Conservation (phyloP, 1,140 invertebrate species). For the Zeugodacus cucurbitae region DNA sequence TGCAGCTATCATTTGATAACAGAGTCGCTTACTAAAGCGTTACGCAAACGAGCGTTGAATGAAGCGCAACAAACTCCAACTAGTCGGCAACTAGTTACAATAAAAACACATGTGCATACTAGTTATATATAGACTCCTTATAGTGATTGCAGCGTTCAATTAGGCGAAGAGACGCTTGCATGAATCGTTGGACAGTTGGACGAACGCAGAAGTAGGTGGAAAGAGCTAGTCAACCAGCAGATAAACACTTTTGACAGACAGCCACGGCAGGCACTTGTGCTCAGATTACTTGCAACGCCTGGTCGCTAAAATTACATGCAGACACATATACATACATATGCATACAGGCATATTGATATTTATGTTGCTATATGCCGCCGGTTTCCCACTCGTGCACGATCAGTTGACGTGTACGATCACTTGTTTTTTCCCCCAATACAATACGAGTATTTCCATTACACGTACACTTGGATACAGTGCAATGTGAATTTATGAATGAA, state of each 20-base stretch:
- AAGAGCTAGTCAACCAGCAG: neutral
- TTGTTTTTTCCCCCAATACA: slow-evolving; percentile 4
- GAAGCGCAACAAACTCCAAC: neutral
- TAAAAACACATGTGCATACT: neutral
- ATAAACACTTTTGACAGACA: neutral
- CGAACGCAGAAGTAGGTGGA: too few relatives aligned
- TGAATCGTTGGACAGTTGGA: neutral
- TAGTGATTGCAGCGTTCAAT: neutral
- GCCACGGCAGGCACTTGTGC: slow-evolving; percentile 53
- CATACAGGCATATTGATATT: neutral
- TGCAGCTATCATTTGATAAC: too few relatives aligned
- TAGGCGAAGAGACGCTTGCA: neutral
- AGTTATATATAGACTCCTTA: neutral
- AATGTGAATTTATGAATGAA: slow-evolving; percentile 62
- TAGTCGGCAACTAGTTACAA: neutral
- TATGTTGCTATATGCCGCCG: neutral
- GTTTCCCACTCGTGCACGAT: neutral
- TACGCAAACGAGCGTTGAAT: neutral
- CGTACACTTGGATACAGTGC: neutral
- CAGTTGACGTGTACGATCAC: neutral
- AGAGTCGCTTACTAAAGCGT: too few relatives aligned
- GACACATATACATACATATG: slow-evolving; percentile 9
- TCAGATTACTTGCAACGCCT: slow-evolving; percentile 51
- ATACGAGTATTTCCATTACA: neutral
- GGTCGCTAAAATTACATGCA: neutral